Evolutionary conservation across 2,797 vertebrate genomes (phyloP).

Genomic region (Cynopterus sphinx): DNA sequence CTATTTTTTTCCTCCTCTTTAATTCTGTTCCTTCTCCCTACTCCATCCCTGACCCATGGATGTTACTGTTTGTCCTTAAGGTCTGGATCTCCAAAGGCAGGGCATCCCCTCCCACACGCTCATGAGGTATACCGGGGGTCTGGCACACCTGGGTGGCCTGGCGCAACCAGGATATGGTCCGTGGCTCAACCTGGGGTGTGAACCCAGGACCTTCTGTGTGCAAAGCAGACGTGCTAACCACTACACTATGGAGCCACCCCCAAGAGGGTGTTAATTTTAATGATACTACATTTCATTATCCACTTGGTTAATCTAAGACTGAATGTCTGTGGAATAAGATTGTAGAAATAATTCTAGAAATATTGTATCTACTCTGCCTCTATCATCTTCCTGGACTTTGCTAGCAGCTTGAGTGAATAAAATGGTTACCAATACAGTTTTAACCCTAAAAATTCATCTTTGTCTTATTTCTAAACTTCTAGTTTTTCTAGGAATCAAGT

Average conservation of each 20-base stretch:
- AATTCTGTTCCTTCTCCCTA: no score
- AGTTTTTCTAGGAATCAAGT: neutral
- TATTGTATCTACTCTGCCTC: neutral
- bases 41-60: no score
- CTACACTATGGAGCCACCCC: no score
- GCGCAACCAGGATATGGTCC: no score
- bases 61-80: no score
- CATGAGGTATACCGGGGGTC: no score
- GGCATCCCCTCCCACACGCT: no score
- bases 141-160: no score
- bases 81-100: no score
- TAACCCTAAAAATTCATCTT: neutral
- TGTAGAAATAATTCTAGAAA: constrained; percentile 13
- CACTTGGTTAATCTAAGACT: neutral
- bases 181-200: no score
- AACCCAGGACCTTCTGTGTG: no score
- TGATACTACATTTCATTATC: neutral
- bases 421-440: neutral
- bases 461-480: neutral
- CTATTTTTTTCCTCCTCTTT: neutral
- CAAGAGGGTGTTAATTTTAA: neutral
- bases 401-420: neutral
- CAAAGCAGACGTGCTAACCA: no score
- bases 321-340: neutral
- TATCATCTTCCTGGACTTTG: neutral